A percentile compares a stretch with the other conserved stretches of the same genome.
Conservation (phyloP, 1,140 invertebrate species). For the Drosophila mauritiana region DNA sequence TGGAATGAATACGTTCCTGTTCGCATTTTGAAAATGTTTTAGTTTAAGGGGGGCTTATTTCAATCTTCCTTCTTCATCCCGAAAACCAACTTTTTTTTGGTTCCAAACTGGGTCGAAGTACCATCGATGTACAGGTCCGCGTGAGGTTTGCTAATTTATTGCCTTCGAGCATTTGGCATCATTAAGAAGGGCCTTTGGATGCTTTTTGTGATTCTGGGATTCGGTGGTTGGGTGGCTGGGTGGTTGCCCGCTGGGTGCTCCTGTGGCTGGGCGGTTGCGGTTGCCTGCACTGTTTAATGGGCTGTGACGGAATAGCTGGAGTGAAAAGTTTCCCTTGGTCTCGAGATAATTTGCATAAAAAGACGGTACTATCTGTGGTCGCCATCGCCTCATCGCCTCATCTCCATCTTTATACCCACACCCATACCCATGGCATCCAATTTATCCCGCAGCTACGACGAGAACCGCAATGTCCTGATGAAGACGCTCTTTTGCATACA, state of each 20-base stretch:
- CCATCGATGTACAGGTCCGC: slow-evolving; percentile 40
- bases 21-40: too few species aligned
- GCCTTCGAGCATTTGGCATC: slow-evolving; percentile 68
- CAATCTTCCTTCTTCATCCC: too few species aligned
- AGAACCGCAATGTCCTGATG: slow-evolving; percentile 85
- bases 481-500: slow-evolving; percentile 92
- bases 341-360: slow-evolving; percentile 72
- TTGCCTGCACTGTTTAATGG: slow-evolving; percentile 73
- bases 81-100: background rate
- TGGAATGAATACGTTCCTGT: too few species aligned
- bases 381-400: too few species aligned
- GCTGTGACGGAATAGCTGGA: slow-evolving; percentile 72
- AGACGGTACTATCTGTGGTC: slow-evolving; percentile 29
- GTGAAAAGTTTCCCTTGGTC: slow-evolving; percentile 67
- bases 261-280: slow-evolving; percentile 44
- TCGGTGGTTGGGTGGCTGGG: slow-evolving; percentile 18
- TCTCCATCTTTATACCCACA: background rate
- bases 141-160: slow-evolving; percentile 74
- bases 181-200: slow-evolving; percentile 61
- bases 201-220: slow-evolving; percentile 11
- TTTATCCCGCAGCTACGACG: slow-evolving; percentile 83
- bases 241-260: slow-evolving; percentile 10
- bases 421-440: background rate
- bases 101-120: slow-evolving; percentile 28
- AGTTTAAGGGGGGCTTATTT: too few species aligned